Conservation (phyloP, 2,113 vertebrate species). For the Gyps fulvus region DNA sequence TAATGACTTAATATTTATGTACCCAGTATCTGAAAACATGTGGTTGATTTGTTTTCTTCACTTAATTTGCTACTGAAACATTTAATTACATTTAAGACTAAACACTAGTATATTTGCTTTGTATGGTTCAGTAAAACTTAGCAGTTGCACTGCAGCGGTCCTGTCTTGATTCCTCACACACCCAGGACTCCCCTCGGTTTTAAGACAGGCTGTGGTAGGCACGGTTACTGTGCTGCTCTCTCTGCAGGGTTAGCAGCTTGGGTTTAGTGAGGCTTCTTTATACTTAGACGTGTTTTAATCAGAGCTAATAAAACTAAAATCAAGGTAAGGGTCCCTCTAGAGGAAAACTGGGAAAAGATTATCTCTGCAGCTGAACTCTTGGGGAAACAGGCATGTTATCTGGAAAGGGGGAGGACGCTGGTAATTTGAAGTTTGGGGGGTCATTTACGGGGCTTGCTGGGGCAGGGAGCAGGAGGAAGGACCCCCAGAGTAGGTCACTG, state of each 20-base stretch:
- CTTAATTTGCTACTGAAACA: slow-evolving; percentile 70
- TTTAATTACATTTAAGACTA: slow-evolving; percentile 69
- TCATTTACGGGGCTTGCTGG: background rate
- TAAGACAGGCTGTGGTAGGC: background rate
- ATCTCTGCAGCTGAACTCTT: slow-evolving; percentile 14
- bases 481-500: background rate
- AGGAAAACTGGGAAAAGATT: slow-evolving; percentile 61
- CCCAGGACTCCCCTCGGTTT: background rate
- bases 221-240: background rate
- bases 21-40: slow-evolving; percentile 65
- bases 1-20: slow-evolving; percentile 56
- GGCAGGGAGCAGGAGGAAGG: background rate
- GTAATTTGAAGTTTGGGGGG: background rate
- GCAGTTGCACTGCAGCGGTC: slow-evolving; percentile 10
- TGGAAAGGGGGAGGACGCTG: background rate
- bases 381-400: background rate
- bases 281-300: slow-evolving; percentile 32
- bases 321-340: slow-evolving; percentile 61
- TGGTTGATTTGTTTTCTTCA: slow-evolving; percentile 69
- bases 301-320: slow-evolving; percentile 55
- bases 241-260: background rate
- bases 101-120: slow-evolving; percentile 51
- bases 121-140: slow-evolving; percentile 46
- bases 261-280: slow-evolving; percentile 36
- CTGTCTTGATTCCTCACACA: background rate